phyloP scores from a whole-genome alignment of 2,888 invertebrate genomes.

The Drosophila ezoana region DNA sequence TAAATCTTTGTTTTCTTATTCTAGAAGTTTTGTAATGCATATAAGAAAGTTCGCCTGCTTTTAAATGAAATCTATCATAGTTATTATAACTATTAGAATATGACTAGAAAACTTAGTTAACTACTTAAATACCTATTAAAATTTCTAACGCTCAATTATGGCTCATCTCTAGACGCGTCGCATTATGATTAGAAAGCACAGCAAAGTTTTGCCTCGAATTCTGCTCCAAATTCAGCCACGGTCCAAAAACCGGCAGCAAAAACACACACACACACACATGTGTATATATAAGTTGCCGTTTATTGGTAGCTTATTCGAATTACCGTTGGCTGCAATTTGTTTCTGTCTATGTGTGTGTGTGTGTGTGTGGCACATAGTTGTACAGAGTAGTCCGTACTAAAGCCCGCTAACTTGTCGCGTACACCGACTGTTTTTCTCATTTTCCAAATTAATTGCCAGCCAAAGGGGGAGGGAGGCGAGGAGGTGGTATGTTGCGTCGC shows the following conservation, averaged over 20 bases:
- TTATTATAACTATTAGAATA: background rate
- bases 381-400: conserved; percentile 16
- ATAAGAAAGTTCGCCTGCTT: no score
- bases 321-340: conserved; percentile 45
- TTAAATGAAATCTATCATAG: background rate
- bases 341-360: background rate
- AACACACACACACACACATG: background rate
- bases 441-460: conserved; percentile 56
- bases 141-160: conserved; percentile 3
- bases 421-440: conserved; percentile 49
- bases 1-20: no score
- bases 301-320: conserved; percentile 14
- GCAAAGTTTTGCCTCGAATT: conserved; percentile 22
- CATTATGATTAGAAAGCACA: conserved; percentile 29
- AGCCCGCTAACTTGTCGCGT: conserved; percentile 41
- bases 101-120: background rate
- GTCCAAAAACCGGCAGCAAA: background rate
- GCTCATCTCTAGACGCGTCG: conserved; percentile 34
- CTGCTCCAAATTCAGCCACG: conserved; percentile 24
- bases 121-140: background rate
- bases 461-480: background rate
- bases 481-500: background rate
- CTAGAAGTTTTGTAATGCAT: no score
- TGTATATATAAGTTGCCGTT: background rate
- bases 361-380: background rate